These are phyloP conservation scores for Tetragnatha montana DNA, from an alignment of 2,888 invertebrate genomes.

Conservation along the genomic window DNA sequence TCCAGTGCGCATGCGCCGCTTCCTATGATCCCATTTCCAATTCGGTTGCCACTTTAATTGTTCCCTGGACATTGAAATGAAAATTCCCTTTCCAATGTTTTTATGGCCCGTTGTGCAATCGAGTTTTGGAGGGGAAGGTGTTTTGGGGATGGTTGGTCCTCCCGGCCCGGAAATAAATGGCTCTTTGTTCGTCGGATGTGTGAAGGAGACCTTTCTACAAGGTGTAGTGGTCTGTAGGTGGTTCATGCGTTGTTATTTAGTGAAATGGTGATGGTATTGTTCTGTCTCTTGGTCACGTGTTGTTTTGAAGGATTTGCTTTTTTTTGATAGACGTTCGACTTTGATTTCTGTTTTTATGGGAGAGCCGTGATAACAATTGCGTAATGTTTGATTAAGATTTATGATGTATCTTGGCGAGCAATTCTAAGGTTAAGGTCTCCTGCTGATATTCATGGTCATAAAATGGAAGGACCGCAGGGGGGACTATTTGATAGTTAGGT, in stretches of 20 bases:
- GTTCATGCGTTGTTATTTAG: background rate
- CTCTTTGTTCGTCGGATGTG: background rate
- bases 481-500: too few species aligned
- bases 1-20: constrained; percentile 38
- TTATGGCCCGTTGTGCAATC: background rate
- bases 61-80: background rate
- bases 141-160: background rate
- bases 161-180: background rate
- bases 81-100: background rate
- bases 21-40: constrained; percentile 2
- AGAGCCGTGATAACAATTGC: too few species aligned
- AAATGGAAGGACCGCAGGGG: too few species aligned
- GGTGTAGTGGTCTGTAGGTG: background rate
- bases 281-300: too few species aligned
- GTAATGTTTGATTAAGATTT: too few species aligned
- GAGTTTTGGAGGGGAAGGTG: background rate
- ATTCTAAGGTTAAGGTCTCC: too few species aligned
- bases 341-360: too few species aligned
- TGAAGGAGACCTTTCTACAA: background rate
- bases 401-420: too few species aligned
- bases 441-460: too few species aligned
- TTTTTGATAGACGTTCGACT: too few species aligned
- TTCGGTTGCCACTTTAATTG: background rate
- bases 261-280: too few species aligned
- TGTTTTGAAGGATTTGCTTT: too few species aligned